Conservation (phyloP, 2,113 vertebrate genomes). For the Cavia aperea region DNA sequence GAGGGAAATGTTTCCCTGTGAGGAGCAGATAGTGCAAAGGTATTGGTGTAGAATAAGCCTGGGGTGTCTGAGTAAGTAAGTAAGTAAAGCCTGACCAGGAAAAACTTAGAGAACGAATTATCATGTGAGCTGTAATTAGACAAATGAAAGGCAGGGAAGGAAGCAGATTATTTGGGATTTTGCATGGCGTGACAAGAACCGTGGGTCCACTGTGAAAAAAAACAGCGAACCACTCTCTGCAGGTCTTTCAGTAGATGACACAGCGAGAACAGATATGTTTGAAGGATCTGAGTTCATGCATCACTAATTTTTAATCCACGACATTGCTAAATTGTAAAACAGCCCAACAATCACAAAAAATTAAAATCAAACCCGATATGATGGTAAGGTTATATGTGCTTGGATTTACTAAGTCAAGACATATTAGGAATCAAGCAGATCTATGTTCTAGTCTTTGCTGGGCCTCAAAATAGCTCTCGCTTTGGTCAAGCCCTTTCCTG, state of each 20-base stretch:
- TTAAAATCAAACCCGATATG: not conserved
- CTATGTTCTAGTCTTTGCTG: accelerated
- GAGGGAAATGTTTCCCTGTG: not conserved
- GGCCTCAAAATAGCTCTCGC: not conserved
- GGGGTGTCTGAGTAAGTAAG: not conserved
- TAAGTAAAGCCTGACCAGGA: not conserved
- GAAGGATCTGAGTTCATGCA: not conserved
- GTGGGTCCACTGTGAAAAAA: not conserved
- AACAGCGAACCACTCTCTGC: not conserved
- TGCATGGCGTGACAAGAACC: not conserved
- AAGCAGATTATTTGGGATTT: not conserved
- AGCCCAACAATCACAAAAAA: not conserved
- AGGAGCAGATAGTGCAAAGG: not conserved
- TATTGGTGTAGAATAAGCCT: not conserved
- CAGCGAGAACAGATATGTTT: not conserved
- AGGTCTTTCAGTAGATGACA: not conserved
- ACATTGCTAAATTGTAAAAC: not conserved
- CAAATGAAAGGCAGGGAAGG: not conserved
- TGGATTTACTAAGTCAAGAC: not conserved
- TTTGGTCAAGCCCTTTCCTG: not conserved
- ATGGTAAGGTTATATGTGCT: too few relatives aligned
- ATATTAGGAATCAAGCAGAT: not conserved
- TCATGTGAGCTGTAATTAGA: not conserved
- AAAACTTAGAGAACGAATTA: not conserved
- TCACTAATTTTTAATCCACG: not conserved